Evolutionary conservation across 2,888 invertebrate genomes (phyloP), one percentile per base, ranked within the genome.

Genomic region (Liodrosophila aerea): DNA sequence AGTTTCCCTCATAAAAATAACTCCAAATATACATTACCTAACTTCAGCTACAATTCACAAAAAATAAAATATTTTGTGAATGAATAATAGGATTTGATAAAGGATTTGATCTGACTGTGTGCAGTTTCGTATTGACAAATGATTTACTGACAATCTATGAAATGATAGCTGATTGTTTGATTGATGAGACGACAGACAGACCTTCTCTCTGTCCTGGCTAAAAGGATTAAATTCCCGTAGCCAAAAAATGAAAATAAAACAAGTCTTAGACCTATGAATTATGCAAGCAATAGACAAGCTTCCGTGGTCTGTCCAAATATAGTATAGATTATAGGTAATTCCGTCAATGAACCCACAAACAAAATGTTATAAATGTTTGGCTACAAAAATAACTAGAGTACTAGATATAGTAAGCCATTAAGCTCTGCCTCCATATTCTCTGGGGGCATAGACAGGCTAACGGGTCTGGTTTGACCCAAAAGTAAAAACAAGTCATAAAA

Each of bases 91-190:
- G n/a, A n/a, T n/a, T n/a, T n/a, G n/a, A n/a, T n/a, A n/a, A n/a
- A 31, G 43, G 30, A 13, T 22, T 50, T 45, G 33, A 56, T 46
- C 15, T 58, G 18, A 11, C 51, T 76, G 80, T 68, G 51, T 46
- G 46, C 49, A 34, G 45, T 41, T 22, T 22, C 5, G 62, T 83
- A 73, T 76, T 72, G 73, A 80, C 84, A 74, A 80, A 76, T 74
- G 84, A 83, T 80, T 83, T 80, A 83, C 60, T 66, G 73, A 83
- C 71, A 78, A 83, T 76, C 65, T 68, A 78, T 78, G 76, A 76
- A 80, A 83, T 64, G 81, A 61, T 65, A 37, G 64, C 65, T 63
- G 73, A 80, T 73, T 53, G 65, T 61, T 22, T 83, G 77, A 78
- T 80, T 78, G 81, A 78, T 76, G 73, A 62, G 57, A 43, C 18